Base-by-base conservation (phyloP, 2,113 vertebrate genomes). In the Ariopsis seemanni region DNA sequence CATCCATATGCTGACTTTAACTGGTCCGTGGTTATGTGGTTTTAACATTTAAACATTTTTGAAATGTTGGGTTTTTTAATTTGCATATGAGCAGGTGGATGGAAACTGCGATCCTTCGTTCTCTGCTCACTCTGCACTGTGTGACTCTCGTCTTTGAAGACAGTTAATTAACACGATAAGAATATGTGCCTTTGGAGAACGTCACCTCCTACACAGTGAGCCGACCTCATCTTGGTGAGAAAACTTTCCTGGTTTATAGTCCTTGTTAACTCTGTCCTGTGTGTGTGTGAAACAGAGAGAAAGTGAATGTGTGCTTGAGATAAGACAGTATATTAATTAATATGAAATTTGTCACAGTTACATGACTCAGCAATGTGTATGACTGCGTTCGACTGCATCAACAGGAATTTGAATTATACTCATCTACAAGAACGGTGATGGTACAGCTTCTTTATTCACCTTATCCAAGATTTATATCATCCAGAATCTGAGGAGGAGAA, bases 201-300 rank as follows among this genome's bases (percentile, higher is more conserved):
- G 67, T 78, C 67, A 85, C 89, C 86, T 87, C 89, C 89, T 53
- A 89, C 89, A 87, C 62, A 42, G 50, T 60, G 79, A 85, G 69
- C 58, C 55, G 42, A 85, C 88, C 78, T 89, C 62, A 74, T 80
- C 86, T 65, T 85, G 55, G 62, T 57, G 72, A 84, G 81, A 83
- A 86, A 84, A 84, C 72, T 71, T 83, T 65, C 48, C 42, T 18
- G 22, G 27, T 85, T 67, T 67, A 79, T 48, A 69, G 55, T 77
- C 84, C 84, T 71, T 42, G 30, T 74, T 77, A 62, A 69, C 75
- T 25, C 27, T 86, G 12, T 79, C 74, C 60, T 34, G 27, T 7
- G 30, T 60, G 69, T 58, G 58, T 58, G 69, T 75, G 42, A 42
- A 42, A 42, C 2, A 4, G 42, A 42, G 42, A 42, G 3, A 42